Conservation (phyloP, 2,113 vertebrate species). For the Thunnus thynnus region DNA sequence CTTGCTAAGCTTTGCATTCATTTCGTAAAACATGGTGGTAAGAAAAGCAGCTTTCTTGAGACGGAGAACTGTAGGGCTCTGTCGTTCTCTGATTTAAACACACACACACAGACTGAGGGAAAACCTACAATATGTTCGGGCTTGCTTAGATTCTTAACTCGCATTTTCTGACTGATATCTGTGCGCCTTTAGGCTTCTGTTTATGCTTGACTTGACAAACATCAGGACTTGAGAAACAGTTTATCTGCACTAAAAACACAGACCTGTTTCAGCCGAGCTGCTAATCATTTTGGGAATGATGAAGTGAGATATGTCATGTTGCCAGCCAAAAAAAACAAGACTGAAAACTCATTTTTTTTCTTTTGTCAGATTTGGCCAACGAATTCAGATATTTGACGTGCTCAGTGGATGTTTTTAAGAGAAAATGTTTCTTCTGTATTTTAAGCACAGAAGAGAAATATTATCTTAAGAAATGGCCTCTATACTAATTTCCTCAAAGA, state of each 20-base stretch:
- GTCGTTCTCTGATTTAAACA: background rate
- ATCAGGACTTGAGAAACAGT: constrained; percentile 29
- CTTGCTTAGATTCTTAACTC: constrained; percentile 46
- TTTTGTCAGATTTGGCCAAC: background rate
- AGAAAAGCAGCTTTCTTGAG: constrained; percentile 46
- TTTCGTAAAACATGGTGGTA: constrained; percentile 24
- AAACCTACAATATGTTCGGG: constrained; percentile 46
- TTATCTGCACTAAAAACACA: constrained; percentile 12
- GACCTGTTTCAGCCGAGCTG: constrained; percentile 36
- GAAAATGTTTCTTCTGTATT: background rate
- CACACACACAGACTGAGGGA: background rate
- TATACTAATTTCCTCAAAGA: background rate
- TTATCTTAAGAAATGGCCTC: background rate
- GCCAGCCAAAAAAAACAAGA: constrained; percentile 47
- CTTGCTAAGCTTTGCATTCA: constrained; percentile 35
- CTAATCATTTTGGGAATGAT: constrained; percentile 48
- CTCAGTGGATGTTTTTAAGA: constrained; percentile 58
- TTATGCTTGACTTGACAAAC: constrained; percentile 34
- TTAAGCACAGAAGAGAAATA: background rate
- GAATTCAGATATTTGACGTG: constrained; percentile 13
- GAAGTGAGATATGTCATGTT: constrained; percentile 14
- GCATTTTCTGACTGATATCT: constrained; percentile 16
- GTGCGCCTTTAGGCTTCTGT: constrained; percentile 32
- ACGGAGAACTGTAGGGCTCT: background rate
- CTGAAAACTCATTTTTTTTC: constrained; percentile 1